Evolutionary conservation across 2,888 invertebrate genomes (phyloP).

Genomic region (Nipponacmea schrenckii): DNA sequence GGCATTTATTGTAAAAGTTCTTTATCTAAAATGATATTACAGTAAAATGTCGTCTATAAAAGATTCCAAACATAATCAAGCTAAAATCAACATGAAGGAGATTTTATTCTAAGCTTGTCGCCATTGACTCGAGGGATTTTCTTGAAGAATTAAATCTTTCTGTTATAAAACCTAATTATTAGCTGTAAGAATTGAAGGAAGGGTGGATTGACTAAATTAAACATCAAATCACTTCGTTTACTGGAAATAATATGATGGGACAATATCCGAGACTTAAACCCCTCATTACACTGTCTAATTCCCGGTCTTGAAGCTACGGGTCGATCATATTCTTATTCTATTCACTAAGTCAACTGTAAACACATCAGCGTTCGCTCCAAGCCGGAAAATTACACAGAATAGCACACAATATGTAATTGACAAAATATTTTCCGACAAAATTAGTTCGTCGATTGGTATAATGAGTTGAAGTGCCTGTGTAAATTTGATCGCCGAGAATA

Average conservation of each 20-base stretch:
- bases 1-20: too few relatives aligned
- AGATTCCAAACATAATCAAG: neutral
- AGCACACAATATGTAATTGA: conserved; percentile 43
- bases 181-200: conserved; percentile 15
- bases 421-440: conserved; percentile 46
- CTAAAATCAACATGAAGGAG: neutral
- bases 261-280: conserved; percentile 19
- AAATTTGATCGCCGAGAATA: conserved; percentile 41
- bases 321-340: conserved; percentile 27
- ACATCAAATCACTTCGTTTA: conserved; percentile 19
- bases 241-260: conserved; percentile 5
- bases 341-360: conserved; percentile 33
- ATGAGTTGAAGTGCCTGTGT: conserved; percentile 40
- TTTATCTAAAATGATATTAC: neutral
- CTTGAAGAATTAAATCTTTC: conserved; percentile 22
- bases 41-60: neutral
- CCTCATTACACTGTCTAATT: conserved; percentile 16
- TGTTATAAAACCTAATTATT: conserved; percentile 26
- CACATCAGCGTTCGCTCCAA: conserved; percentile 31
- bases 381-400: conserved; percentile 37
- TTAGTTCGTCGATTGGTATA: conserved; percentile 40
- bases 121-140: conserved; percentile 5
- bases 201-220: conserved; percentile 19
- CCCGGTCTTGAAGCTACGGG: neutral
- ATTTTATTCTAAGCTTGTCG: conserved; percentile 2